Base-by-base conservation (phyloP, 2,888 invertebrate genomes). In the Syritta pipiens region DNA sequence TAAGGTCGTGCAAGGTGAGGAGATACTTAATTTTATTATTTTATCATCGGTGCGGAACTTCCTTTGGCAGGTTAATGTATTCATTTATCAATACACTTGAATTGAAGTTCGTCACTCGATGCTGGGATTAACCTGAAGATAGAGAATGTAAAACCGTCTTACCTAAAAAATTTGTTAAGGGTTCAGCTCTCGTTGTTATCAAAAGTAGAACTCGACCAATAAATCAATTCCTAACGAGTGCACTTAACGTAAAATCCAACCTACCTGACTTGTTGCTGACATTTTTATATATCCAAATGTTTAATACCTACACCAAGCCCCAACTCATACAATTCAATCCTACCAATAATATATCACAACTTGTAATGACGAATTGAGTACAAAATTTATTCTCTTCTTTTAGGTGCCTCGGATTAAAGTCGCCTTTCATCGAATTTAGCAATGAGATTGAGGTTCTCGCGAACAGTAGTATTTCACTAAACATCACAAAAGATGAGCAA, bases 351-450 rank as follows among this genome's bases (percentile, higher is more conserved):
- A n/a, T n/a, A 49, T 14, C 5, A 30, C n/a, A 20, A 32, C 6
- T 4, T 10, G 22, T 35, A 20, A 1, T 19, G 10, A 5, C 5
- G 4, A 26, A 14, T 28, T 2, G 7, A 17, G 37, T 30, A 1
- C 30, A n/a, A n/a, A 32, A 12, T 1, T 1, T 9, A 12, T n/a
- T n/a, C 32, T 12, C 12, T 4, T 32, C 12, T 85, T 84, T 1
- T 81, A 89, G 89, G 67, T 87, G 86, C 10, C 84, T 89, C n/a
- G 89, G 89, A 1, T 60, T 88, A 4, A 87, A 86, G 79, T 89
- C 89, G 28, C 89, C 89, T 1, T 89, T 89, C 60, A 88, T 89
- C 65, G 87, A 89, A 76, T 89, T 89, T 72, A 85, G 84, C 42
- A 84, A 85, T 24, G 86, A 88, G 28, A 83, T 85, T 7, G 89